Conservation (phyloP, 2,888 invertebrate genomes). For the Melipona bicolor region DNA sequence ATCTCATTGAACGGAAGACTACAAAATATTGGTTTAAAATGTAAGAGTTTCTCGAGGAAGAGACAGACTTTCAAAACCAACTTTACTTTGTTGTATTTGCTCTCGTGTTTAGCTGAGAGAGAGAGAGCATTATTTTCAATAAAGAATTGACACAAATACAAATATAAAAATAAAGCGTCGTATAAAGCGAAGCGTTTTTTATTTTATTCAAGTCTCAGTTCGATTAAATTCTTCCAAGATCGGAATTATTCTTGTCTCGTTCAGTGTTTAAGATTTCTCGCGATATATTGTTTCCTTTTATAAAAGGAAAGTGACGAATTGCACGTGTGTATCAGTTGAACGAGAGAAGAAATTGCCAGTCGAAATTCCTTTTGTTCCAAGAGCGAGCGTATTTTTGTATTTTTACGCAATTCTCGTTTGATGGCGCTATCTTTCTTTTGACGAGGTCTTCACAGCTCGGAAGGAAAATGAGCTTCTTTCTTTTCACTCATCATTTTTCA, state of each 20-base stretch:
- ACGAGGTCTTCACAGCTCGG: neutral
- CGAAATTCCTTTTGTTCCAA: neutral
- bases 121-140: neutral
- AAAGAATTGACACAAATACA: neutral
- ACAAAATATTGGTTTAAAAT: constrained; percentile 20
- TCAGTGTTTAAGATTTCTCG: neutral
- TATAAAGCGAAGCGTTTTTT: neutral
- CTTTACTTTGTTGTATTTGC: neutral
- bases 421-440: constrained; percentile 6
- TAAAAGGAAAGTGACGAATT: neutral
- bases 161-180: neutral
- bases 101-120: neutral
- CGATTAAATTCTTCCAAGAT: neutral
- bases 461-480: constrained; percentile 10
- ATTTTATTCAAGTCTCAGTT: neutral
- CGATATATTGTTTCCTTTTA: neutral
- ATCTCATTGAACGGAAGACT: constrained; percentile 16
- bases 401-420: constrained; percentile 2
- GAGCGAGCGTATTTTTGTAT: neutral
- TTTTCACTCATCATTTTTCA: constrained; percentile 19
- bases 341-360: neutral
- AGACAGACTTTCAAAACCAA: neutral
- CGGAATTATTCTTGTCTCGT: neutral
- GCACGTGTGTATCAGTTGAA: neutral
- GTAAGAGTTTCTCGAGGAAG: neutral